Base-by-base conservation (phyloP, 2,113 vertebrate genomes). In the Chaetops frenatus region DNA sequence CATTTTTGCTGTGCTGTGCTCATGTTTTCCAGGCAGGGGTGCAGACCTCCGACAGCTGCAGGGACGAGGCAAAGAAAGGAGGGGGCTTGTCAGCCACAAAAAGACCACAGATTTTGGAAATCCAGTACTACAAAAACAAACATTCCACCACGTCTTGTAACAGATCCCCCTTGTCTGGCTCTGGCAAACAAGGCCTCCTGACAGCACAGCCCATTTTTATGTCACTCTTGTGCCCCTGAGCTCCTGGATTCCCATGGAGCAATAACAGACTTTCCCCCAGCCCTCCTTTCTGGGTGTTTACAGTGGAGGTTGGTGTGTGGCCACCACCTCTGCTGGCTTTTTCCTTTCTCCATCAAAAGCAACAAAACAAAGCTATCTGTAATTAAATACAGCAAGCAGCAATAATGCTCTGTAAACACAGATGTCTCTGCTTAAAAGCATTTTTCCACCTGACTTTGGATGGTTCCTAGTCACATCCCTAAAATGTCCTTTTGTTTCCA, bases 21-120 rank as follows among this genome's bases (percentile, higher is more conserved):
- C 44, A 5, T 96, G 92, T 97, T 94, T 74, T 88, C 88, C 92
- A 92, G 95, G 95, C 86, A 83, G 91, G 88, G 86, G 80, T 96
- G 92, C 95, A 81, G 96, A 91, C 94, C 81, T 81, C 94, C 31
- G 1, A 89, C 81, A 74, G 95, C 95, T 95, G 91, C 72, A 60
- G 83, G 70, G 81, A 54, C 1, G 16, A 94, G 91, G 86, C 86
- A 86, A 67, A 95, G 82, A 92, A 95, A 84, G 81, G 91, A 94
- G 56, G 1, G 28, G 93, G 57, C 69, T 88, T 84, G 86, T 89
- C 20, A 1, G 76, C 86, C 65, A 60, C 86, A 54, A 56, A 81
- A 96, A 92, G 86, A 74, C 65, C 31, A 9, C 45, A 72, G 88
- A 94, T 97, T 96, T 84, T 84, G 89, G 91, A 86, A 95, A 91